Conservation (phyloP, 2,113 vertebrate species). For the Cheirogaleus medius region DNA sequence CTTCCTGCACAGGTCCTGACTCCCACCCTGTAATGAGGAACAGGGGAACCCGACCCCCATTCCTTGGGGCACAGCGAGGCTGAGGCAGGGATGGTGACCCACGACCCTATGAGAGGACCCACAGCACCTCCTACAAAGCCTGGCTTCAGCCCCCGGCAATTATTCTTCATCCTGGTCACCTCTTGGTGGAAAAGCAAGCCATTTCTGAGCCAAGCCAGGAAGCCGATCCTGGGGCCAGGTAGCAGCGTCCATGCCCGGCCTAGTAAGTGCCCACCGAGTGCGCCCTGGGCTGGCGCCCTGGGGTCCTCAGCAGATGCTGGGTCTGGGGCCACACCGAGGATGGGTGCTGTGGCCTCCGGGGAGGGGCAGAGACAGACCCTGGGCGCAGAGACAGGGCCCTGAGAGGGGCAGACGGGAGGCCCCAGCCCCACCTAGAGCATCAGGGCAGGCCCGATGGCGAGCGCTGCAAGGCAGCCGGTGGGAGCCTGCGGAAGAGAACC, state of each 20-base stretch:
- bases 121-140: background rate
- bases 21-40: background rate
- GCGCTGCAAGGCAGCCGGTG: background rate
- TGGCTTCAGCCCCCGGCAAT: background rate
- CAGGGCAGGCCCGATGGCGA: background rate
- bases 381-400: background rate
- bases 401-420: background rate
- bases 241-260: rapidly evolving
- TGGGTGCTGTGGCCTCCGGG: background rate
- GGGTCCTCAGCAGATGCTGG: background rate
- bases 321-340: background rate
- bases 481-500: background rate
- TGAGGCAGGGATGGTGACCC: background rate
- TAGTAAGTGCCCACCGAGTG: background rate
- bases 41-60: too few relatives aligned
- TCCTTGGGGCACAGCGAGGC: background rate
- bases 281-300: background rate
- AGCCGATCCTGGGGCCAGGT: background rate
- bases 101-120: background rate
- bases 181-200: background rate
- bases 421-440: background rate
- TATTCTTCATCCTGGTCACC: background rate
- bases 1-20: background rate
- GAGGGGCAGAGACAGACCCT: background rate
- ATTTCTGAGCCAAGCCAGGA: background rate